Evolutionary conservation across 2,797 vertebrate species (phyloP).

Genomic region (Loris lydekkerianus): DNA sequence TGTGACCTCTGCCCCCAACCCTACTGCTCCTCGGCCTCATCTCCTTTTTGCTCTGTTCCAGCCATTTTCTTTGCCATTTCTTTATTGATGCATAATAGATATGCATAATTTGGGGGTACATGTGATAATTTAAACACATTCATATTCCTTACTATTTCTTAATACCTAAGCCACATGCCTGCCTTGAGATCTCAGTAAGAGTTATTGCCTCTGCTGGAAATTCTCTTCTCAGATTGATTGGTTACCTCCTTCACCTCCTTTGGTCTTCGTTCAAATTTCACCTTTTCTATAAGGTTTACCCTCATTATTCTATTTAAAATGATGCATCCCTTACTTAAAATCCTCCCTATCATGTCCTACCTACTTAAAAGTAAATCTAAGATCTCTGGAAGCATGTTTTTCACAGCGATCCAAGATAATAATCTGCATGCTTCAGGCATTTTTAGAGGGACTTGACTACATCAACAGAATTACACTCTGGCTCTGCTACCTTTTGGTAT

Average conservation of each 20-base stretch:
- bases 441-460: background rate
- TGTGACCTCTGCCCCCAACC: accelerated
- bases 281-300: background rate
- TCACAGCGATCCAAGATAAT: background rate
- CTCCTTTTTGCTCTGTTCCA: background rate
- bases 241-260: background rate
- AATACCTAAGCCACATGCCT: background rate
- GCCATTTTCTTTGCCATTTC: background rate
- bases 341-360: background rate
- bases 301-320: background rate
- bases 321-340: background rate
- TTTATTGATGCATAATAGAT: background rate
- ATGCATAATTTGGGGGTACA: background rate
- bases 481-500: background rate
- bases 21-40: background rate
- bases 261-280: background rate
- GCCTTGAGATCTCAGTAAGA: background rate
- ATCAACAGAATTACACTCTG: background rate
- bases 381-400: background rate
- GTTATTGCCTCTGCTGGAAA: background rate
- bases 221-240: background rate
- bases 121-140: background rate
- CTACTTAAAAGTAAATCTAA: background rate
- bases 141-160: background rate
- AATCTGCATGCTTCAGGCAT: background rate